phyloP scores from a whole-genome alignment of 1,140 invertebrate species.

The Pomacea maculata region DNA sequence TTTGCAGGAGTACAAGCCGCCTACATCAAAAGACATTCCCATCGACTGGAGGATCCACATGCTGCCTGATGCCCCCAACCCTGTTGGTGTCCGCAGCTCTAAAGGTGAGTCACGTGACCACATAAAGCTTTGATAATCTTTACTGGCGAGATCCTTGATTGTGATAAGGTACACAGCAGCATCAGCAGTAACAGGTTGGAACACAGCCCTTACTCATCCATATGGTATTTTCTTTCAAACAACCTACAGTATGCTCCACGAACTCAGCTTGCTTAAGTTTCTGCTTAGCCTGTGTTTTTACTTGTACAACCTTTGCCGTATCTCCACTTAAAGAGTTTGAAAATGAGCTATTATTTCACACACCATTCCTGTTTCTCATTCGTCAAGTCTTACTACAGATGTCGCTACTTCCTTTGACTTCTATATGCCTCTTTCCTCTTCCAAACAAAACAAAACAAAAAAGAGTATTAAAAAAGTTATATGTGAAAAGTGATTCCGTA shows the following conservation, averaged over 20 bases:
- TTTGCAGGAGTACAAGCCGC: constrained; percentile 76
- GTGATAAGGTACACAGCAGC: neutral
- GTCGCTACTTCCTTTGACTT: neutral
- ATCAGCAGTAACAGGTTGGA: too few species aligned
- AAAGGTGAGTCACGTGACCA: constrained; percentile 72
- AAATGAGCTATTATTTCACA: neutral
- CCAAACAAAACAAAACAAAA: neutral
- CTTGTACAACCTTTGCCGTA: too few species aligned
- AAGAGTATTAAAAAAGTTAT: neutral
- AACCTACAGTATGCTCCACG: too few species aligned
- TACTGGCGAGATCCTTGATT: neutral
- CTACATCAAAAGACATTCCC: constrained; percentile 85
- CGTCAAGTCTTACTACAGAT: too few species aligned
- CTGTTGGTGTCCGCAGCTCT: constrained; percentile 77
- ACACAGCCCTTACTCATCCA: too few species aligned
- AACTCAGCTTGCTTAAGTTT: too few species aligned
- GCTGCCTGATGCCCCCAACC: constrained; percentile 75
- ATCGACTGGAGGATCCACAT: constrained; percentile 83
- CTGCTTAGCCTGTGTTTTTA: too few species aligned
- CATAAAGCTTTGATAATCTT: neutral
- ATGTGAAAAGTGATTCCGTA: neutral
- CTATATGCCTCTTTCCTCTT: neutral
- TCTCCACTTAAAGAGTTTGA: neutral
- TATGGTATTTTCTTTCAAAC: too few species aligned
- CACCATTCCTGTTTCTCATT: neutral